Conservation (phyloP, 2,888 invertebrate genomes). For the Chaitophorus viminalis region DNA sequence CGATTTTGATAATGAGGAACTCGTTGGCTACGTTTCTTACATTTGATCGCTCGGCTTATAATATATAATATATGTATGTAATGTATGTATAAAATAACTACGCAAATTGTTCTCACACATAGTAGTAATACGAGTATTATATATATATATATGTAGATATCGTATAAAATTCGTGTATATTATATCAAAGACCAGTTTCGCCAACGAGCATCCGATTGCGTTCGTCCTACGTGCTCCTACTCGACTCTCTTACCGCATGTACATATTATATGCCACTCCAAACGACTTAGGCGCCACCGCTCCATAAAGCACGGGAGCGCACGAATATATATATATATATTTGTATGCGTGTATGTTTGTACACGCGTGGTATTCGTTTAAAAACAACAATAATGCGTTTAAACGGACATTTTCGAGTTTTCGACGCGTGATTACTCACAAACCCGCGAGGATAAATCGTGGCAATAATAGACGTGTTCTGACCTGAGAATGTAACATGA, state of each 20-base stretch:
- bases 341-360: not conserved
- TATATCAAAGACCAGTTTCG: constrained; percentile 46
- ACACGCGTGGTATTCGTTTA: not conserved
- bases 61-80: too few relatives aligned
- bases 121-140: not conserved
- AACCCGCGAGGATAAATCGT: not conserved
- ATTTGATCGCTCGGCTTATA: constrained; percentile 1
- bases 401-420: not conserved
- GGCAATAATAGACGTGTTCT: not conserved
- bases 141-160: not conserved
- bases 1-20: not conserved
- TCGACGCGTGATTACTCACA: not conserved
- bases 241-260: not conserved
- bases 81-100: constrained; percentile 1
- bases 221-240: constrained; percentile 58
- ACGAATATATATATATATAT: not conserved
- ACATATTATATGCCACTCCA: not conserved
- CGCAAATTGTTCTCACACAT: not conserved
- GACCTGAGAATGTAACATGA: not conserved
- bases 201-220: constrained; percentile 52
- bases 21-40: not conserved
- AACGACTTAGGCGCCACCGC: constrained; percentile 39
- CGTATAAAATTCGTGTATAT: not conserved
- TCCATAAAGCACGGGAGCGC: constrained; percentile 7
- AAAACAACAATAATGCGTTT: not conserved